Percentiles rank a stretch among this genome's conserved stretches.
Conservation (phyloP, 1,140 invertebrate genomes). For the Drosophila murphyi region DNA sequence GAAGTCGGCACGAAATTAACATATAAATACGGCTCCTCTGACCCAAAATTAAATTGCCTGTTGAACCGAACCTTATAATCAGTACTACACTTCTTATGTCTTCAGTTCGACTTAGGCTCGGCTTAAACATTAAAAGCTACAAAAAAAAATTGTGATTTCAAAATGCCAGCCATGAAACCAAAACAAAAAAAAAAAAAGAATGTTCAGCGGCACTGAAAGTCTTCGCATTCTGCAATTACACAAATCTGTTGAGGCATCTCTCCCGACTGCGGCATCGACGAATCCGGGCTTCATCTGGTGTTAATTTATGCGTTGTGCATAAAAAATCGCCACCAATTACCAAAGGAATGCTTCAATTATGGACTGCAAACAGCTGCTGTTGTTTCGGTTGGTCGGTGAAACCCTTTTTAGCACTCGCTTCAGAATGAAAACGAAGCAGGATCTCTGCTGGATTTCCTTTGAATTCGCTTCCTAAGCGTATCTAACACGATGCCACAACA, state of each 20-base stretch:
- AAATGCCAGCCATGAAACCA: slow-evolving; percentile 28
- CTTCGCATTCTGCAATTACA: slow-evolving; percentile 64
- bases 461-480: slow-evolving; percentile 40
- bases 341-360: slow-evolving; percentile 78
- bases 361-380: slow-evolving; percentile 74
- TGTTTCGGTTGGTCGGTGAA: slow-evolving; percentile 38
- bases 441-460: slow-evolving; percentile 31
- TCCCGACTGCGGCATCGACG: slow-evolving; percentile 22
- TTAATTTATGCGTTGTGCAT: slow-evolving; percentile 79
- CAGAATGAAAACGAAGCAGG: slow-evolving; percentile 17
- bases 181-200: background rate
- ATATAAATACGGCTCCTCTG: slow-evolving; percentile 71
- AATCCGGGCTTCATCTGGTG: slow-evolving; percentile 52
- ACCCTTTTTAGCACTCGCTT: slow-evolving; percentile 73
- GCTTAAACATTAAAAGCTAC: slow-evolving; percentile 59
- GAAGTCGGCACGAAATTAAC: slow-evolving; percentile 66
- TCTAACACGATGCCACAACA: slow-evolving; percentile 48
- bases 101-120: background rate
- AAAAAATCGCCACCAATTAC: slow-evolving; percentile 80
- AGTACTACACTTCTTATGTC: slow-evolving; percentile 14
- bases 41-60: slow-evolving; percentile 68
- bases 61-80: slow-evolving; percentile 63
- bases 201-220: background rate
- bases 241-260: slow-evolving; percentile 62
- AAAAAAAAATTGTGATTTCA: slow-evolving; percentile 40